Evolutionary conservation across 2,113 vertebrate species (phyloP).

Genomic region (Microtus richardsoni): DNA sequence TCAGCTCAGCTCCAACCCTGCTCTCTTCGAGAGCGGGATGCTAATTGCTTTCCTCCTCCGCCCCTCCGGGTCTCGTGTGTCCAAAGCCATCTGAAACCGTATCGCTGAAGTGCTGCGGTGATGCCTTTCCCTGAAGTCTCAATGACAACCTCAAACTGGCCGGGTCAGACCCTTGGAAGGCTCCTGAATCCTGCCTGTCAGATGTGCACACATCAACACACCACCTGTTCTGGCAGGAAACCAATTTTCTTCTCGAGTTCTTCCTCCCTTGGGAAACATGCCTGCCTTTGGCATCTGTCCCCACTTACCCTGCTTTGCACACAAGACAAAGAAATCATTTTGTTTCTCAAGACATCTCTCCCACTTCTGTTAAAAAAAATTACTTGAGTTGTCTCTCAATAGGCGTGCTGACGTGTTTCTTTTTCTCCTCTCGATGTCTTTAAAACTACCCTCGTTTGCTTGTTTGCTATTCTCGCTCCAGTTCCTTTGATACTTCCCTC

Average conservation of each 20-base stretch:
- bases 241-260: conserved; percentile 69
- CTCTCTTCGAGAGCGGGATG: background rate
- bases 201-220: conserved; percentile 62
- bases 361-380: background rate
- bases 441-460: background rate
- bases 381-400: conserved; percentile 39
- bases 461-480: background rate
- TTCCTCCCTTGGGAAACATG: conserved; percentile 65
- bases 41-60: background rate
- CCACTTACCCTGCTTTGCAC: conserved; percentile 47
- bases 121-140: conserved; percentile 17
- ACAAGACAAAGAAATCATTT: conserved; percentile 70
- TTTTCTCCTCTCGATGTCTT: conserved; percentile 5
- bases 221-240: conserved; percentile 79
- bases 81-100: conserved; percentile 39
- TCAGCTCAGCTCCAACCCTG: conserved; percentile 14
- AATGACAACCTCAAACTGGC: conserved; percentile 14
- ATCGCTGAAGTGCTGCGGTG: background rate
- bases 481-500: background rate
- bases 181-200: conserved; percentile 59
- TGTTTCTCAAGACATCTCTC: conserved; percentile 52
- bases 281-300: conserved; percentile 70
- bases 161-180: conserved; percentile 50
- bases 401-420: background rate
- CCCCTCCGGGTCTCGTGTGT: background rate